Base-by-base conservation (phyloP, 2,888 invertebrate species). In the Odontocolon sp. region DNA sequence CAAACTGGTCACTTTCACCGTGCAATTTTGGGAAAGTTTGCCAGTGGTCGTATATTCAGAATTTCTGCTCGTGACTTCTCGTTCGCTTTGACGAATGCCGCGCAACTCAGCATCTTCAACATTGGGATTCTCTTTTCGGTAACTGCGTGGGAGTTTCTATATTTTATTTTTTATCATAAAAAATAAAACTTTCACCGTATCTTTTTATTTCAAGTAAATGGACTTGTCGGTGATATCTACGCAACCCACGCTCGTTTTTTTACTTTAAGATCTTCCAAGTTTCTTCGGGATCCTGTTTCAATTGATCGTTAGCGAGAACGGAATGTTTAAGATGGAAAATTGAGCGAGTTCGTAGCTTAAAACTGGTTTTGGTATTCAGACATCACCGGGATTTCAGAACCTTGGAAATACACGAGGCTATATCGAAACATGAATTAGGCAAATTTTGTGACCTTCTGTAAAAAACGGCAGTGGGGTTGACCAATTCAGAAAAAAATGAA, bases 141-240 rank as follows among this genome's bases (percentile, higher is more conserved):
- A 64, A 64, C 50, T 50, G 64, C 64, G 64, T 64, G 50, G 64
- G 64, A 64, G 47, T 50, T 16, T 64, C 38, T 38, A 64, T 64
- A n/a, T n/a, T n/a, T n/a, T n/a, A n/a, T 50, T 9, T 14, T 16
- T 14, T 16, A n/a, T 16, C 26, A 56, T 21, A 38, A 56, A 23
- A 50, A 64, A 64, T 36, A 14, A 26, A 36, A 16, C 14, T 21
- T 36, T 50, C 23, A 14, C 36, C 50, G 47, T 47, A 8, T 11
- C 11, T 50, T 50, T 47, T 23, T 63, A 63, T 63, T 63, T 57
- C 42, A 33, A 47, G n/a, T 36, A 33, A 36, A 50, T 18, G 4
- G 6, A 28, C 45, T 18, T 31, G 9, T 26, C 14, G 18, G 54
- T 50, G 47, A 23, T 33, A 14, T 47, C 31, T 21, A 21, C 9